A percentile compares a stretch with the other conserved stretches of the same genome.
phyloP scores from a whole-genome alignment of 2,888 invertebrate species.

The Phlogophora meticulosa region DNA sequence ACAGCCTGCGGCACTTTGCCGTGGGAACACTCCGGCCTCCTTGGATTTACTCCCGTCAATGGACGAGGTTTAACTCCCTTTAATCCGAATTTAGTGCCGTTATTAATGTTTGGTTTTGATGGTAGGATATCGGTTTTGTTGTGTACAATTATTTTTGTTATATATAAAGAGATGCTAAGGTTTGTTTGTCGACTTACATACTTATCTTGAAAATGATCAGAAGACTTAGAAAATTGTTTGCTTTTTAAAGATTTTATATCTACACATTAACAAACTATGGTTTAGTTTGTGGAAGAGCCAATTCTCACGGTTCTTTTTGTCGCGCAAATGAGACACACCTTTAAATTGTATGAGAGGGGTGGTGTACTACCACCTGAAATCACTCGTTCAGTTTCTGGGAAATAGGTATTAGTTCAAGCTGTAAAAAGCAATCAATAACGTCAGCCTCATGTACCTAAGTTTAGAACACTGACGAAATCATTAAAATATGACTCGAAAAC shows the following conservation, averaged over 20 bases:
- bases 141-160: conserved; percentile 20
- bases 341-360: too few relatives aligned
- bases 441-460: conserved; percentile 1
- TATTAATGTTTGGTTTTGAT: conserved; percentile 60
- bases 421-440: conserved; percentile 1
- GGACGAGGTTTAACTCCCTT: conserved; percentile 63
- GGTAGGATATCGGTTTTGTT: conserved; percentile 34
- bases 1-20: conserved; percentile 71
- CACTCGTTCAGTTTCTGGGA: neutral
- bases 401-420: neutral
- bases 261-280: too few relatives aligned
- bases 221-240: neutral
- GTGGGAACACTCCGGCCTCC: conserved; percentile 70
- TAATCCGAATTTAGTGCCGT: conserved; percentile 69
- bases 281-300: too few relatives aligned
- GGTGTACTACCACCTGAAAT: neutral
- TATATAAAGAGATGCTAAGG: too few relatives aligned
- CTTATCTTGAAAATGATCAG: neutral
- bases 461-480: conserved; percentile 51
- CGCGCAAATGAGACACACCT: neutral
- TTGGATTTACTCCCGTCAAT: conserved; percentile 65
- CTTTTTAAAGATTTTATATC: neutral
- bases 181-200: too few relatives aligned
- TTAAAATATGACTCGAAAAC: conserved; percentile 36
- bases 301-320: too few relatives aligned